These are phyloP conservation scores for Drosophila lacteicornis DNA, from an alignment of 1,140 invertebrate species.

Conservation along the genomic window DNA sequence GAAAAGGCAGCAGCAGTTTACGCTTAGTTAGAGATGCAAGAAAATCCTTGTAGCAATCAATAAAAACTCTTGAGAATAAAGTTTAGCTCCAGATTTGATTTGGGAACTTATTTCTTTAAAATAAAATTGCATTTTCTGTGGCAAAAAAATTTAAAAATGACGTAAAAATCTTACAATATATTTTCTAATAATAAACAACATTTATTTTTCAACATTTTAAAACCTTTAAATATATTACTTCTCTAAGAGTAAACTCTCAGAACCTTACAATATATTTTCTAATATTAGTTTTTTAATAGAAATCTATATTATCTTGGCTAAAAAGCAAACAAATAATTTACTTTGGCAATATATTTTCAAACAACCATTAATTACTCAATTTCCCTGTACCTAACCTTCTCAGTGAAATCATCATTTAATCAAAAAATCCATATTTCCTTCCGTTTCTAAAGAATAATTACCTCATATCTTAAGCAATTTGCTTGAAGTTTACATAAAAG, in stretches of 20 bases:
- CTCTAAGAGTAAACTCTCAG: too few relatives aligned
- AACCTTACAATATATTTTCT: too few relatives aligned
- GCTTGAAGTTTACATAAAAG: slow-evolving; percentile 17
- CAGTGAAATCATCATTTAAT: neutral
- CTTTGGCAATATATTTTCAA: neutral
- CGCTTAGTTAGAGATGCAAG: slow-evolving; percentile 26
- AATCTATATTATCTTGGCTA: neutral
- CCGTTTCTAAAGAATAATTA: slow-evolving; percentile 4
- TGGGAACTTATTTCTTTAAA: neutral
- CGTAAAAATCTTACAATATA: too few relatives aligned
- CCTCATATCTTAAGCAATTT: slow-evolving; percentile 1
- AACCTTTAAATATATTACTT: too few relatives aligned
- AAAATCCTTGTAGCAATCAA: slow-evolving; percentile 14
- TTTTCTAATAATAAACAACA: too few relatives aligned
- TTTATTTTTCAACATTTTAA: too few relatives aligned
- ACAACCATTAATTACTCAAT: neutral
- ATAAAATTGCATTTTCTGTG: neutral
- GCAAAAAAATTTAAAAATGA: neutral
- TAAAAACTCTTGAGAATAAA: neutral
- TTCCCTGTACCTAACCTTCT: neutral
- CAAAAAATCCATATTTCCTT: neutral
- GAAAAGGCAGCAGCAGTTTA: slow-evolving; percentile 15
- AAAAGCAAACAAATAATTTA: neutral
- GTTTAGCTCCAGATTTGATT: neutral
- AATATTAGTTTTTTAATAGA: too few relatives aligned